Conservation (phyloP, 2,888 invertebrate species). For the Meteorus colon region DNA sequence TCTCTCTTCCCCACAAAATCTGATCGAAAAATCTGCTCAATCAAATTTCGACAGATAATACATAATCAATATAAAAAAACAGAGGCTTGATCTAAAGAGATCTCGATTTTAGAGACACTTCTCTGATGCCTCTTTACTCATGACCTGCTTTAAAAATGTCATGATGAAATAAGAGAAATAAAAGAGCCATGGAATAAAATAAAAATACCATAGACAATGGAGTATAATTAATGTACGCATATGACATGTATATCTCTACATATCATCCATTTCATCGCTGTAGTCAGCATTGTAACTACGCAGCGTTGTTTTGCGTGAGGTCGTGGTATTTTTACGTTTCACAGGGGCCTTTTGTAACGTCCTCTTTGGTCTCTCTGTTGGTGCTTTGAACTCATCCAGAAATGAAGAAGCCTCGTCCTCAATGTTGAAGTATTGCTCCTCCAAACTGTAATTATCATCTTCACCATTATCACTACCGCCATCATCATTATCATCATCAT, state of each 20-base stretch:
- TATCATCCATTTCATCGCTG: conserved; percentile 56
- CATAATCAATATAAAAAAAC: not conserved
- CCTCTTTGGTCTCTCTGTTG: conserved; percentile 46
- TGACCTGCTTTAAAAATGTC: conserved; percentile 6
- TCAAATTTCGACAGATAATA: not conserved
- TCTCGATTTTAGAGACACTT: not conserved
- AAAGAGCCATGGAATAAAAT: no score
- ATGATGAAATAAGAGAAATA: not conserved
- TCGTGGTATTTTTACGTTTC: conserved; percentile 44
- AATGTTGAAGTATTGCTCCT: conserved; percentile 14
- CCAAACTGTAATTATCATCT: conserved; percentile 41
- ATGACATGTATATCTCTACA: conserved; percentile 15
- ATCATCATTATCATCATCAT: conserved; percentile 47
- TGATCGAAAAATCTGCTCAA: not conserved
- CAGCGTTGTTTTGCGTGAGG: conserved; percentile 41
- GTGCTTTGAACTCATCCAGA: conserved; percentile 53
- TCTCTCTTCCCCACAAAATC: not conserved
- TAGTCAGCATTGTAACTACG: conserved; percentile 54
- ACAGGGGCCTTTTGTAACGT: conserved; percentile 34
- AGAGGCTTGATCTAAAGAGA: not conserved
- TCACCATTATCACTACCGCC: conserved; percentile 47
- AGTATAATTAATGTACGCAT: conserved; percentile 2
- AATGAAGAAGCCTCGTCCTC: conserved; percentile 38
- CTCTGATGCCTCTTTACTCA: not conserved
- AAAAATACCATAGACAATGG: not conserved